These are phyloP conservation scores for Stichopus chloronotus DNA, from an alignment of 35 echinoderm and acorn worm genomes.

Conservation along the genomic window DNA sequence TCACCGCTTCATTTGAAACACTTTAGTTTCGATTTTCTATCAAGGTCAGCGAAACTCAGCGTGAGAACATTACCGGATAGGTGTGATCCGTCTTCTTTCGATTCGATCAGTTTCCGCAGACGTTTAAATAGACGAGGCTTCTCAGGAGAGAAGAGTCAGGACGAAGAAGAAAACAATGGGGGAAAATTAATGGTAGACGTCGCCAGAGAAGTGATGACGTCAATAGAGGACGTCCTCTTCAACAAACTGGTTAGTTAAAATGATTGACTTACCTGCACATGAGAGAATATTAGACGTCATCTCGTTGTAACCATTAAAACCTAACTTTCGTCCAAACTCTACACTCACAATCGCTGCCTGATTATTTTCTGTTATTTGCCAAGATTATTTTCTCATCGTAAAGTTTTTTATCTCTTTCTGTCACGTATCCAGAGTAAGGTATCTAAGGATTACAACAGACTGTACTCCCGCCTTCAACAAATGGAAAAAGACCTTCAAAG, in stretches of 20 bases:
- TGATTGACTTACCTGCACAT: too few species aligned
- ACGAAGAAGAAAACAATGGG: not conserved
- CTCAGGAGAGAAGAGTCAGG: not conserved
- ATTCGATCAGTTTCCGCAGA: not conserved
- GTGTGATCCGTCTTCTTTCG: not conserved
- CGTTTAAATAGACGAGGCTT: not conserved
- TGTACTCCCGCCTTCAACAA: not conserved
- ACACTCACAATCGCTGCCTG: too few species aligned
- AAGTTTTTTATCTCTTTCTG: not conserved
- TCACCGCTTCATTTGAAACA: too few species aligned
- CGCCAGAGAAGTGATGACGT: conserved; percentile 23
- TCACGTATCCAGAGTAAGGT: not conserved
- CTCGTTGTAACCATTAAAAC: too few species aligned
- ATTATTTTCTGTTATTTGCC: too few species aligned
- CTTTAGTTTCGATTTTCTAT: too few species aligned
- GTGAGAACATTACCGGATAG: not conserved
- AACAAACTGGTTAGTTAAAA: conserved; percentile 4
- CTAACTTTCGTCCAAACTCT: too few species aligned
- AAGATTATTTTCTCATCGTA: not conserved
- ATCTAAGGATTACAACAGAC: conserved; percentile 35
- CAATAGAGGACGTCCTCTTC: conserved; percentile 21
- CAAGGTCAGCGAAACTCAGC: not conserved
- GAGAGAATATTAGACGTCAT: too few species aligned
- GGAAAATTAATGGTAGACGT: not conserved
- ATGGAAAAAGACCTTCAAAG: not conserved